phyloP scores from a whole-genome alignment of 1,140 invertebrate genomes.

The Pseudomyrmex sp. region DNA sequence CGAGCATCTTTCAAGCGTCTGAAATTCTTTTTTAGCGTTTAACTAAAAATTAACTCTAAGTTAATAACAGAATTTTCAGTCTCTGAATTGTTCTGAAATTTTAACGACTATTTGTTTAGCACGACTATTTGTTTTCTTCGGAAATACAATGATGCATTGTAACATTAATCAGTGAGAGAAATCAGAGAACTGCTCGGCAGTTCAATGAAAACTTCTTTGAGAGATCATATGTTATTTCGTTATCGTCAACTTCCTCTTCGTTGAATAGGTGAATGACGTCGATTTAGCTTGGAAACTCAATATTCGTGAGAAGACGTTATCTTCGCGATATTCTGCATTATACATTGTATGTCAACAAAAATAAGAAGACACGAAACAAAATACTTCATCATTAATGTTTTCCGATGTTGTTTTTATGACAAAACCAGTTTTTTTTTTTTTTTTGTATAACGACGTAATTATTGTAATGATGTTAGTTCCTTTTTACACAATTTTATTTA shows the following conservation, averaged over 20 bases:
- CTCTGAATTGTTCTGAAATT: too few relatives aligned
- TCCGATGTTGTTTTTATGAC: too few relatives aligned
- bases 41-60: too few relatives aligned
- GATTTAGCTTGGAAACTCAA: not conserved
- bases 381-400: not conserved
- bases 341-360: not conserved
- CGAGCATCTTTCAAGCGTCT: too few relatives aligned
- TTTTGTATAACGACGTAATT: not conserved
- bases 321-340: not conserved
- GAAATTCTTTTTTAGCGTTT: too few relatives aligned
- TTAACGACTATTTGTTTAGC: too few relatives aligned
- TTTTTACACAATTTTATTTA: not conserved
- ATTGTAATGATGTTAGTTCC: too few relatives aligned
- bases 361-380: conserved; percentile 1
- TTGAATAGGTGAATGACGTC: conserved; percentile 11
- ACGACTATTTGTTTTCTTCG: not conserved
- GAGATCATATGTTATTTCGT: conserved; percentile 19
- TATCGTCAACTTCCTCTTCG: conserved; percentile 15
- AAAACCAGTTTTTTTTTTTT: not conserved
- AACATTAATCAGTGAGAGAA: not conserved
- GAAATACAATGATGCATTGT: conserved; percentile 8
- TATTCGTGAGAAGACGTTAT: not conserved
- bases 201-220: conserved; percentile 1
- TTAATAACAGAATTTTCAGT: too few relatives aligned
- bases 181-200: not conserved